Evolutionary conservation across 1,140 invertebrate genomes (phyloP).

Genomic region (Samia ricini): DNA sequence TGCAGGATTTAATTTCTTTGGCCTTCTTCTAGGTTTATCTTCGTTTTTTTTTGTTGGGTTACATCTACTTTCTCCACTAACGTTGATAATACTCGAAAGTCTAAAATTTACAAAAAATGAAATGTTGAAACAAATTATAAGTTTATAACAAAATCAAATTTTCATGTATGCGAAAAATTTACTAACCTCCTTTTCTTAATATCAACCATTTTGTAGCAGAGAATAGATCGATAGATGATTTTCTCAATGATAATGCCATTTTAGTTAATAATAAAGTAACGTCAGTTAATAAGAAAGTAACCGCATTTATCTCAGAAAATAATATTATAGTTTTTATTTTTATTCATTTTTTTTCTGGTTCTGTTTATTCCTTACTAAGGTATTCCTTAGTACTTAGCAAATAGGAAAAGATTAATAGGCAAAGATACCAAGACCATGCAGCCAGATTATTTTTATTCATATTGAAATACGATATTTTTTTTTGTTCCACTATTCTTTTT

Average conservation of each 20-base stretch:
- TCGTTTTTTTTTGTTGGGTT: constrained; percentile 7
- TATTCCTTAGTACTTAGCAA: too few species aligned
- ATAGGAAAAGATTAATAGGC: too few species aligned
- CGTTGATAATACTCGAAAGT: constrained; percentile 46
- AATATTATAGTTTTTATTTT: too few species aligned
- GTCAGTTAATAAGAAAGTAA: too few species aligned
- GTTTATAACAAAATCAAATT: neutral
- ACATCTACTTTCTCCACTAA: constrained; percentile 46
- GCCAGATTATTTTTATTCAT: too few species aligned
- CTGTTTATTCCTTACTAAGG: too few species aligned
- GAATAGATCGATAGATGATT: constrained; percentile 40
- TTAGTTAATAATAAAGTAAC: too few species aligned
- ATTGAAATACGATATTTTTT: too few species aligned
- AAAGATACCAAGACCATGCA: too few species aligned
- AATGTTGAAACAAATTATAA: neutral
- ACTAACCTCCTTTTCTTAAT: constrained; percentile 58
- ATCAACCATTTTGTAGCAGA: constrained; percentile 51
- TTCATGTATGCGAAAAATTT: neutral
- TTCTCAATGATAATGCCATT: constrained; percentile 54
- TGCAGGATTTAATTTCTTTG: constrained; percentile 34
- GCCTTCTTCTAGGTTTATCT: constrained; percentile 28
- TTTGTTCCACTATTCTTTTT: too few species aligned
- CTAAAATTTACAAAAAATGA: constrained; percentile 26
- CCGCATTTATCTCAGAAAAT: too few species aligned
- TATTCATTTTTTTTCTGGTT: too few species aligned